phyloP scores from a whole-genome alignment of 1,140 invertebrate species.

The Mylabris phalerata region DNA sequence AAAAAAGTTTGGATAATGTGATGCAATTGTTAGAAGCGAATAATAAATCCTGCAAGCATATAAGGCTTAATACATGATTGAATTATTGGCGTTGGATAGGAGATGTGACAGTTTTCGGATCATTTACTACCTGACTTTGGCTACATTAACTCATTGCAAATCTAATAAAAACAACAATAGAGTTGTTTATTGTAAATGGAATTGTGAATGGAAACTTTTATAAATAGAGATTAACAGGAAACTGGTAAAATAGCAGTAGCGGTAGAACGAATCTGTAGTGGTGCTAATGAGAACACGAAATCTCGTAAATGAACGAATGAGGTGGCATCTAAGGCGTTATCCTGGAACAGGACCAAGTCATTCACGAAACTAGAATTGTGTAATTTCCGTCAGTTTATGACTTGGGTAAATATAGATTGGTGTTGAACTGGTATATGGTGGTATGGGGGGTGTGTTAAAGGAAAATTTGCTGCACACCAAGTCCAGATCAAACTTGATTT shows the following conservation, averaged over 20 bases:
- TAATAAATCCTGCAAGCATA: no score
- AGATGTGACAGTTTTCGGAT: no score
- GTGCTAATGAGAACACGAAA: conserved; percentile 22
- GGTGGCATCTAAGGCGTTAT: conserved; percentile 24
- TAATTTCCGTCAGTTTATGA: conserved; percentile 29
- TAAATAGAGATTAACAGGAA: conserved; percentile 11
- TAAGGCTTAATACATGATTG: no score
- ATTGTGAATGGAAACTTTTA: conserved; percentile 5
- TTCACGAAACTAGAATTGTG: conserved; percentile 22
- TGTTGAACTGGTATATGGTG: not conserved
- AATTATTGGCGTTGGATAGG: no score
- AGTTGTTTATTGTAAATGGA: no score
- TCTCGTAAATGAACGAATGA: conserved; percentile 23
- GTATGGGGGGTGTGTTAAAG: conserved; percentile 1
- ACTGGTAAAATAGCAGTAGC: conserved; percentile 9
- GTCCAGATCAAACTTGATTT: conserved; percentile 21
- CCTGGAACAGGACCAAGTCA: conserved; percentile 23
- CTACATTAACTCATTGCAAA: no score
- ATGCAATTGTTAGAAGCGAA: no score
- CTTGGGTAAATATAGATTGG: not conserved
- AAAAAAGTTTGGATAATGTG: no score
- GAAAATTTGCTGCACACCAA: not conserved
- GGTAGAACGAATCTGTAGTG: not conserved
- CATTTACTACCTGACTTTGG: no score
- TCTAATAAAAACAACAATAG: no score